Evolutionary conservation across 2,113 vertebrate genomes (phyloP).

Genomic region (Nettapus auritus): DNA sequence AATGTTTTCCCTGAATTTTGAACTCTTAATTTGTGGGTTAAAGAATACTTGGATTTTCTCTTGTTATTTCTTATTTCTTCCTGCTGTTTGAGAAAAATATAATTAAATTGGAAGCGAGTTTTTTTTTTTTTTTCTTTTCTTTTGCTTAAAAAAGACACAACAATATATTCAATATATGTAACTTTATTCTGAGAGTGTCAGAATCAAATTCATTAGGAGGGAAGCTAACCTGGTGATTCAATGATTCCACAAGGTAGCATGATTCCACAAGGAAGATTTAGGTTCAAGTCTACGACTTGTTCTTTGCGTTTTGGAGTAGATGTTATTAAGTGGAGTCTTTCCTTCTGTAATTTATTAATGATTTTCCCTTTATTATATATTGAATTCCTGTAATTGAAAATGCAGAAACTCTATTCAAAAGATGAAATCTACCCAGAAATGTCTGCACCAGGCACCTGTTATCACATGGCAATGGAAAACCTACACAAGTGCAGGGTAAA

Average conservation of each 20-base stretch:
- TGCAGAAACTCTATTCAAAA: background rate
- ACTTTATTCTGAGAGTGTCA: slow-evolving; percentile 22
- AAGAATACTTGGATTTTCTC: background rate
- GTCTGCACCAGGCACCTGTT: background rate
- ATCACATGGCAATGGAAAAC: background rate
- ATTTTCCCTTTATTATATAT: background rate
- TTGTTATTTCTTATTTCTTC: slow-evolving; percentile 7
- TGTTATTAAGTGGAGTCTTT: background rate
- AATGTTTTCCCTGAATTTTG: background rate
- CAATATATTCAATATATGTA: background rate
- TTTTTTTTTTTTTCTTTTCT: background rate
- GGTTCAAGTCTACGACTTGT: background rate
- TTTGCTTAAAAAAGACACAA: slow-evolving; percentile 19
- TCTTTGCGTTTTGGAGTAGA: background rate
- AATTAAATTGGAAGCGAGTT: slow-evolving; percentile 12
- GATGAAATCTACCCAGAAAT: background rate
- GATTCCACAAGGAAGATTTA: background rate
- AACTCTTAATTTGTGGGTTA: background rate
- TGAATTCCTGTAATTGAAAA: background rate
- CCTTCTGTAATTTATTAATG: background rate
- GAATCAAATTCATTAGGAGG: slow-evolving; percentile 14
- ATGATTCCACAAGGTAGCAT: background rate
- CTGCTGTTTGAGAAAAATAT: background rate
- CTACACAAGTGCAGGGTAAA: background rate
- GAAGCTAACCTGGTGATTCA: background rate